phyloP scores from a whole-genome alignment of 1,140 invertebrate genomes.

The Geopemphigus sp. region DNA sequence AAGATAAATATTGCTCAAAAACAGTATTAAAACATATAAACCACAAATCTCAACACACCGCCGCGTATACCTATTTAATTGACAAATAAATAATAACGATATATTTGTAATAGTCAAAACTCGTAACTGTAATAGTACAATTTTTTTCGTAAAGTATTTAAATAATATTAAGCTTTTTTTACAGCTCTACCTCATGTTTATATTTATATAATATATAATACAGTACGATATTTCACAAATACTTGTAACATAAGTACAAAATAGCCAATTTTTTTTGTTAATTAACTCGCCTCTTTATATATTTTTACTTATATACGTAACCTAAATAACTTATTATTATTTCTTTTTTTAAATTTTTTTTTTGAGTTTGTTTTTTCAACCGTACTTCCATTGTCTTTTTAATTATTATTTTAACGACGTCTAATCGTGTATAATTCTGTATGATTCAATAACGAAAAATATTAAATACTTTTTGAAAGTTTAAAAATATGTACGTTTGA shows the following conservation, averaged over 20 bases:
- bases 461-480: slow-evolving; percentile 28
- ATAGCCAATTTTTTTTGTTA: slow-evolving; percentile 50
- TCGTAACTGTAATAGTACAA: slow-evolving; percentile 48
- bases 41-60: slow-evolving; percentile 36
- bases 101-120: slow-evolving; percentile 41
- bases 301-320: slow-evolving; percentile 42
- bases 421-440: slow-evolving; percentile 24
- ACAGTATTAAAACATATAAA: slow-evolving; percentile 45
- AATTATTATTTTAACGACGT: slow-evolving; percentile 31
- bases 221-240: slow-evolving; percentile 48
- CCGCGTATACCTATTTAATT: slow-evolving; percentile 40
- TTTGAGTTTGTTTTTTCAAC: slow-evolving; percentile 37
- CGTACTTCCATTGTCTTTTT: slow-evolving; percentile 9
- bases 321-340: slow-evolving; percentile 34
- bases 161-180: slow-evolving; percentile 42
- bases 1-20: slow-evolving; percentile 49
- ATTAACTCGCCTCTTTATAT: slow-evolving; percentile 40
- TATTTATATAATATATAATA: slow-evolving; percentile 12
- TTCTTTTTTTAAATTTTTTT: slow-evolving; percentile 34
- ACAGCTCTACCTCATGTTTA: slow-evolving; percentile 49
- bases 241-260: slow-evolving; percentile 49
- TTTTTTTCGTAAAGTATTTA: slow-evolving; percentile 42
- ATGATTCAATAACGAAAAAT: not conserved
- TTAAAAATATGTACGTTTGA: slow-evolving; percentile 28
- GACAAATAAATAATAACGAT: slow-evolving; percentile 17